Evolutionary conservation across 2,797 vertebrate genomes (phyloP).

Genomic region (Serranus cabrilla): DNA sequence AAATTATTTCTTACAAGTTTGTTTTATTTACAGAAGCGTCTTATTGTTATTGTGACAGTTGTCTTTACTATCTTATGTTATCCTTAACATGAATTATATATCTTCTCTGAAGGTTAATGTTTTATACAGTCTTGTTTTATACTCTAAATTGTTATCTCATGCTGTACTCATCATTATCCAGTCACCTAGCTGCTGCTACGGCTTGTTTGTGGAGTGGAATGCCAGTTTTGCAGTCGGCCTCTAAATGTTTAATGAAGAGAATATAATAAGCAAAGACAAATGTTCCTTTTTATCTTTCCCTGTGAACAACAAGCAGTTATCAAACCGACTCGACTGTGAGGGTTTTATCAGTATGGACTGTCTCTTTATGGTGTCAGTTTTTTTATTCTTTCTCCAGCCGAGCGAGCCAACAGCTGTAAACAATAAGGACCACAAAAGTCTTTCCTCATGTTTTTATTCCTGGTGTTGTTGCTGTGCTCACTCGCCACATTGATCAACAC

Average conservation of each 20-base stretch:
- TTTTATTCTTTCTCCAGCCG: background rate
- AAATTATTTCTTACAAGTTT: background rate
- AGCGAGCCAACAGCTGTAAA: conserved; percentile 32
- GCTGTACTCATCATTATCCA: background rate
- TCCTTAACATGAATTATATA: background rate
- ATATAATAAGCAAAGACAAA: background rate
- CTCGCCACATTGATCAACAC: conserved; percentile 11
- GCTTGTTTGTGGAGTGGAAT: background rate
- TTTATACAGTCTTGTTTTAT: background rate
- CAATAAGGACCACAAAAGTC: conserved; percentile 32
- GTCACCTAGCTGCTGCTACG: background rate
- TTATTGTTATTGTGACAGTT: background rate
- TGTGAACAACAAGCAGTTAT: background rate
- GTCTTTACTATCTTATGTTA: background rate
- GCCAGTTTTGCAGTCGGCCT: background rate
- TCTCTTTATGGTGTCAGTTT: background rate
- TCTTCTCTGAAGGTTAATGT: background rate
- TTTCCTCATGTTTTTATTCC: conserved; percentile 39
- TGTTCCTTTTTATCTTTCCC: background rate
- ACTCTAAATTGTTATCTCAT: background rate
- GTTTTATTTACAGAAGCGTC: background rate
- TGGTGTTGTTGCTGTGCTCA: conserved; percentile 28
- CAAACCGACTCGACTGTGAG: background rate
- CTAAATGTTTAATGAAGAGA: background rate
- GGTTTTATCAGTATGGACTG: background rate